phyloP scores from a whole-genome alignment of 2,113 vertebrate species.

The rat (Rattus norvegicus) region GRCr8 NC_086025.1:52144001-52144500 shows the following conservation, averaged over 20 bases:
- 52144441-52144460: too few relatives aligned
- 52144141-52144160: constrained; percentile 1
- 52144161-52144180: constrained; percentile 40
- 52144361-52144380: not conserved
- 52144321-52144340: not conserved
- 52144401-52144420: not conserved
- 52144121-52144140: constrained; percentile 43
- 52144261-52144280: not conserved
- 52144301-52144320: not conserved
- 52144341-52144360: not conserved
- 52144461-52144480: too few relatives aligned
- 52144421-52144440: too few relatives aligned
- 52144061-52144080: constrained; percentile 46
- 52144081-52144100: constrained; percentile 25
- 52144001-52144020: constrained; percentile 48
- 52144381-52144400: not conserved
- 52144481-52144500: not conserved
- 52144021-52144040: constrained; percentile 56
- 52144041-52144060: not conserved
- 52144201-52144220: not conserved
- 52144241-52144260: constrained; percentile 5
- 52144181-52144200: not conserved
- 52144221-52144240: not conserved
- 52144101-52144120: not conserved
- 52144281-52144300: not conserved